A percentile compares a stretch with the other conserved stretches of the same genome.
These are phyloP conservation scores for Ramphastos sulfuratus DNA, from an alignment of 2,113 vertebrate genomes.

Conservation along the genomic window DNA sequence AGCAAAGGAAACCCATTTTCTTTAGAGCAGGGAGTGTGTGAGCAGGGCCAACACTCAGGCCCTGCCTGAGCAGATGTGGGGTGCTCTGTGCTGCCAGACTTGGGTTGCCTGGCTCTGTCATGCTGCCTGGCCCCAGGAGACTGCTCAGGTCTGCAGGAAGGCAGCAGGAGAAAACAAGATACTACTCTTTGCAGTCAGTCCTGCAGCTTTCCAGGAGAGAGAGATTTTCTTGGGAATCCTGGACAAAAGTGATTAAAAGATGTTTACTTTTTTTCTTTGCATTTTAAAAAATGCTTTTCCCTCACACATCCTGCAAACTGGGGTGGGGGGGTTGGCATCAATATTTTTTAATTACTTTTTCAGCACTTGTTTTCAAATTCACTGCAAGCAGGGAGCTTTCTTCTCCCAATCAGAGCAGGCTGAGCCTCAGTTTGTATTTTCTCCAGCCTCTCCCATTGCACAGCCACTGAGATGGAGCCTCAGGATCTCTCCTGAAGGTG, in stretches of 20 bases:
- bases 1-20: not conserved
- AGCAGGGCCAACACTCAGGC: not conserved
- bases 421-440: not conserved
- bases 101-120: accelerated
- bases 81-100: not conserved
- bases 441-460: not conserved
- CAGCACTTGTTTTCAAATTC: not conserved
- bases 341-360: not conserved
- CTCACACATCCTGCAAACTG: not conserved
- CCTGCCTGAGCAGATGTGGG: accelerated
- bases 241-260: not conserved
- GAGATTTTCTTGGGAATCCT: not conserved
- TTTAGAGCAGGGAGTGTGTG: not conserved
- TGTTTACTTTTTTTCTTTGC: not conserved
- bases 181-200: not conserved
- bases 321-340: no score
- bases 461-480: not conserved
- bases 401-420: not conserved
- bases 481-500: not conserved
- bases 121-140: not conserved
- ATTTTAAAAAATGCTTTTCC: not conserved
- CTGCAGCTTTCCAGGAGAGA: not conserved
- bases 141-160: not conserved
- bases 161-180: not conserved
- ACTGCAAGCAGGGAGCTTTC: not conserved